Conservation (phyloP, 1,140 invertebrate genomes). For the Oedothorax gibbosus region DNA sequence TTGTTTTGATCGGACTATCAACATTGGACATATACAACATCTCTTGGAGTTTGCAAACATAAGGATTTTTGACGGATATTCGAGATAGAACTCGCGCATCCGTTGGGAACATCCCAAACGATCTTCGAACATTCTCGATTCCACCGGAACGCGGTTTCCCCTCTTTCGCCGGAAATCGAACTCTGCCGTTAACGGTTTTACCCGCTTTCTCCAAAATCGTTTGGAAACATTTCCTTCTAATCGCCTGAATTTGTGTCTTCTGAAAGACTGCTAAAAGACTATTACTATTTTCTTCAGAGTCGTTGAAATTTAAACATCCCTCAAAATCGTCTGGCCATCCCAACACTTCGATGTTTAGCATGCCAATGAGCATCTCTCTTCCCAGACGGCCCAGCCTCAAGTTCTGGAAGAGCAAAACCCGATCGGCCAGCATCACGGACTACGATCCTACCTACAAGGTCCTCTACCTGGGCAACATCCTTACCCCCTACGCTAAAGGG, state of each 20-base stretch:
- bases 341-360: constrained; percentile 28
- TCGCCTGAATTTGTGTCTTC: too few relatives aligned
- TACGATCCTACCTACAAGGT: constrained; percentile 93
- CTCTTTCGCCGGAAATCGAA: not conserved
- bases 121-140: constrained; percentile 1
- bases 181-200: not conserved
- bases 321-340: not conserved
- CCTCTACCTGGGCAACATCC: constrained; percentile 95
- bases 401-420: constrained; percentile 60
- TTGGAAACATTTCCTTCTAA: not conserved
- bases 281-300: too few relatives aligned
- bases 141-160: not conserved
- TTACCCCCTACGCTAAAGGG: constrained; percentile 98
- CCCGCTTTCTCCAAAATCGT: not conserved
- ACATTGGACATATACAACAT: not conserved
- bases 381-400: constrained; percentile 18
- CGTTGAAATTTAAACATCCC: not conserved
- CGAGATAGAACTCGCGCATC: not conserved
- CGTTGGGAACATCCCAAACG: not conserved
- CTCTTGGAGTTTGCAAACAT: not conserved
- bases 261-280: not conserved
- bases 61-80: not conserved
- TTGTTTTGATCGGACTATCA: not conserved
- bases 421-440: constrained; percentile 71
- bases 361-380: constrained; percentile 41